phyloP scores from a whole-genome alignment of 2,888 invertebrate species.

The Rhopalosiphum nymphaeae region DNA sequence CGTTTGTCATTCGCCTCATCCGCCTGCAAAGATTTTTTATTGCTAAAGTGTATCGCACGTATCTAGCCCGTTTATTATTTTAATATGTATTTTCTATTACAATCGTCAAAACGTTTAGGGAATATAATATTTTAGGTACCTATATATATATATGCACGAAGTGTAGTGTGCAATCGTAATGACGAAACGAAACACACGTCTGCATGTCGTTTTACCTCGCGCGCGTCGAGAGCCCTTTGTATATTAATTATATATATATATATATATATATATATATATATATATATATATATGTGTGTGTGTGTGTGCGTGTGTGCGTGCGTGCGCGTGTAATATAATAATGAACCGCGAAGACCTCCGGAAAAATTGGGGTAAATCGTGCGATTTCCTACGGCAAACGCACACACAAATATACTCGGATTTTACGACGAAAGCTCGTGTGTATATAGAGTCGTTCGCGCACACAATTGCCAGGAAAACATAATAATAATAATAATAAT shows the following conservation, averaged over 20 bases:
- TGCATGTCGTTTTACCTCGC: background rate
- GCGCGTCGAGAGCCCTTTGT: background rate
- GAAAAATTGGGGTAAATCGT: conserved; percentile 43
- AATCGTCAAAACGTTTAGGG: background rate
- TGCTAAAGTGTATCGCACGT: background rate
- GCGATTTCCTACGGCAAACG: conserved; percentile 50
- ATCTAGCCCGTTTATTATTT: background rate
- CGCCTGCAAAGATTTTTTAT: background rate
- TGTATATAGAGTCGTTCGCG: background rate
- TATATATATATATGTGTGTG: too few relatives aligned
- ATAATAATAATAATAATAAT: conserved; percentile 43
- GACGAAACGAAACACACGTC: background rate
- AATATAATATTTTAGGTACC: background rate
- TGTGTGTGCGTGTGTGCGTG: too few relatives aligned
- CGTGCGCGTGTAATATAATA: background rate
- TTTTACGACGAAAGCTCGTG: background rate
- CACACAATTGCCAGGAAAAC: conserved; percentile 16
- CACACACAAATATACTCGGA: conserved; percentile 14
- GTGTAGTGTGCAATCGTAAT: background rate
- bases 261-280: too few relatives aligned
- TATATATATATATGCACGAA: background rate
- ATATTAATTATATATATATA: background rate
- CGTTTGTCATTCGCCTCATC: background rate
- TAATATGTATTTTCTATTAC: background rate
- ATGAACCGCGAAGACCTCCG: background rate